Evolutionary conservation across 2,888 invertebrate genomes (phyloP).

Genomic region (Drosophila tripunctata): DNA sequence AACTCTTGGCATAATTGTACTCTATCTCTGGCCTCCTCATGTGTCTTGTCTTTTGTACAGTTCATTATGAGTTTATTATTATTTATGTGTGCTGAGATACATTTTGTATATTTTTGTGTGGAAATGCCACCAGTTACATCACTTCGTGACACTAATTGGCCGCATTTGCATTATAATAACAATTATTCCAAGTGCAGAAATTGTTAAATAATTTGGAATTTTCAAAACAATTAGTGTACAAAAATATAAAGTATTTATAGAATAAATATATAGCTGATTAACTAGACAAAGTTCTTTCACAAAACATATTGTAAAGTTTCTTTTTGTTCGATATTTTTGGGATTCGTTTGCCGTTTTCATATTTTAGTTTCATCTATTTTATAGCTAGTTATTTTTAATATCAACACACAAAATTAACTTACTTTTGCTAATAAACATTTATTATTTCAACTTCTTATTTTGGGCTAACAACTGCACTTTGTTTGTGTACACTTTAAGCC

Average conservation of each 20-base stretch:
- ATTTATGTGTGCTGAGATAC: slow-evolving; percentile 43
- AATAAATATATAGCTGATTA: no score
- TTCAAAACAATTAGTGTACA: no score
- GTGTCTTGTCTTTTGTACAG: slow-evolving; percentile 11
- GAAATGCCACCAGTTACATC: slow-evolving; percentile 6
- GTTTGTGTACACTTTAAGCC: slow-evolving; percentile 3
- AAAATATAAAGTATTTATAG: no score
- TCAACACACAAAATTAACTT: no score
- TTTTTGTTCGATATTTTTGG: no score
- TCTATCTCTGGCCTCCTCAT: slow-evolving; percentile 7
- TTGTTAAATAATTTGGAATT: no score
- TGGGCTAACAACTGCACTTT: neutral
- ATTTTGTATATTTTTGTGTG: neutral
- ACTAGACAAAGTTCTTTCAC: no score
- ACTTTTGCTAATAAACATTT: no score
- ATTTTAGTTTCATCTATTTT: no score
- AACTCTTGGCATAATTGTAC: slow-evolving; percentile 54
- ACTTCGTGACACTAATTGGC: slow-evolving; percentile 35
- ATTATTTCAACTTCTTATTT: neutral
- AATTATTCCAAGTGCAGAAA: neutral
- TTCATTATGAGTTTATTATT: slow-evolving; percentile 49
- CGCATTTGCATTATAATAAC: slow-evolving; percentile 2
- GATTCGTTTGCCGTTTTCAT: no score
- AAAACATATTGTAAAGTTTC: no score
- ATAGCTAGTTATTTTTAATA: no score